Base-by-base conservation (phyloP, 2,797 vertebrate genomes). In the Furcifer pardalis region DNA sequence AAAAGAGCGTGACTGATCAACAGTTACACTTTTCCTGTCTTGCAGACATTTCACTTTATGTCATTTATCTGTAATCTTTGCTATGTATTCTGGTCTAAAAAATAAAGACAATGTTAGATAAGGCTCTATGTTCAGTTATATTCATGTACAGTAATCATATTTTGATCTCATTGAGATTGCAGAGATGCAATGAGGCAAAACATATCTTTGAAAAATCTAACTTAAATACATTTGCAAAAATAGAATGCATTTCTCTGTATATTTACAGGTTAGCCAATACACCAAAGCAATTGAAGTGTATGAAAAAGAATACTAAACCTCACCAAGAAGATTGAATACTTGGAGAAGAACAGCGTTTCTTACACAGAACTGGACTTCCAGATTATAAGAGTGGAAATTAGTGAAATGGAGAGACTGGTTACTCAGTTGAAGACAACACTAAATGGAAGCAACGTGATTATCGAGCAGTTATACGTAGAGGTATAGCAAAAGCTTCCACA, bases 311-410 rank as follows among this genome's bases (percentile, higher is more conserved):
- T 98, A 77, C 25, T n/a, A 9, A 96, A 97, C 63, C 90, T 98
- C 82, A 97, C 96, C 1, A 0, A 91, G 19, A 95, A 92, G 90
- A 87, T 98, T 83, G 89, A 93, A 78, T 62, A 94, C 59, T 90
- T 98, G 94, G 96, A 97, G 88, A 87, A 49, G 13, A 92, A 85
- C 21, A 69, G 91, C 5, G 69, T 97, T 82, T 94, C 95, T 69
- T 98, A 97, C 90, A 96, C 97, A 7, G 95, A 97, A 79, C 91
- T 98, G 91, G 97, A 98, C 92, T 98, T 98, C 83, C 95, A 97
- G 91, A 84, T 97, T 65, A 95, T 98, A 85, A 96, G 96, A 92
- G 59, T 96, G 44, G 97, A 97, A 95, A 96, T 97, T 77, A 90
- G 6, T 62, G 95, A 97, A 84, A 96, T 98, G 73, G 92, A 97